These are phyloP conservation scores for Choristoneura fumiferana DNA, from an alignment of 1,140 invertebrate genomes.

Conservation along the genomic window DNA sequence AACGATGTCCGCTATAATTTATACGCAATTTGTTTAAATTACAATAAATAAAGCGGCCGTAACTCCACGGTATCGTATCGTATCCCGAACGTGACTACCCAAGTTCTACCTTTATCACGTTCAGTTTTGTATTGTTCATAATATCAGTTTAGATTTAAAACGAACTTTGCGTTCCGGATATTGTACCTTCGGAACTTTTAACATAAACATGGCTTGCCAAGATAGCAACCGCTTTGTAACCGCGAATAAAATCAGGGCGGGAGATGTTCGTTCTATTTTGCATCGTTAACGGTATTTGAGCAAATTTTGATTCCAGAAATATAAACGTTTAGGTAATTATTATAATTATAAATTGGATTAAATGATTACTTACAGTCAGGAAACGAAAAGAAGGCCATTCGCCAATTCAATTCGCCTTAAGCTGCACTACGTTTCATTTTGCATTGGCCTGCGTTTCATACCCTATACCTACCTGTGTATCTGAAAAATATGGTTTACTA, in stretches of 20 bases:
- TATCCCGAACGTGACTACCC: slow-evolving; percentile 20
- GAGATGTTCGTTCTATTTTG: too few species aligned
- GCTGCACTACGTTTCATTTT: too few species aligned
- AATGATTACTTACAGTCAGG: too few species aligned
- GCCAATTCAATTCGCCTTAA: too few species aligned
- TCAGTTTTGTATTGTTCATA: slow-evolving; percentile 34
- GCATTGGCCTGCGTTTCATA: too few species aligned
- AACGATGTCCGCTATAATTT: slow-evolving; percentile 14
- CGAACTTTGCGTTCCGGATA: slow-evolving; percentile 29
- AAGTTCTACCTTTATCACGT: slow-evolving; percentile 38
- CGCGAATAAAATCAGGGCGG: background rate
- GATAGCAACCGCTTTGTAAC: slow-evolving; percentile 13
- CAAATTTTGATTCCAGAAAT: too few species aligned
- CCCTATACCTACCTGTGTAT: too few species aligned
- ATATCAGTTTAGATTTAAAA: slow-evolving; percentile 34
- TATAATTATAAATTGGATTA: too few species aligned
- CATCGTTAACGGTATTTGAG: background rate
- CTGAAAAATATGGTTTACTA: too few species aligned
- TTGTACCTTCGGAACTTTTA: slow-evolving; percentile 34
- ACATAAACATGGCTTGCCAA: slow-evolving; percentile 36
- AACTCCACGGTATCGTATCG: background rate
- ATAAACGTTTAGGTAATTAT: too few species aligned
- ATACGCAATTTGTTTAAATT: slow-evolving; percentile 9
- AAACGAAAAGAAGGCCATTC: too few species aligned
- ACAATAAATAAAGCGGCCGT: slow-evolving; percentile 2